These are phyloP conservation scores for Girardia tigrina DNA, from an alignment of 2,888 invertebrate species.

Conservation along the genomic window DNA sequence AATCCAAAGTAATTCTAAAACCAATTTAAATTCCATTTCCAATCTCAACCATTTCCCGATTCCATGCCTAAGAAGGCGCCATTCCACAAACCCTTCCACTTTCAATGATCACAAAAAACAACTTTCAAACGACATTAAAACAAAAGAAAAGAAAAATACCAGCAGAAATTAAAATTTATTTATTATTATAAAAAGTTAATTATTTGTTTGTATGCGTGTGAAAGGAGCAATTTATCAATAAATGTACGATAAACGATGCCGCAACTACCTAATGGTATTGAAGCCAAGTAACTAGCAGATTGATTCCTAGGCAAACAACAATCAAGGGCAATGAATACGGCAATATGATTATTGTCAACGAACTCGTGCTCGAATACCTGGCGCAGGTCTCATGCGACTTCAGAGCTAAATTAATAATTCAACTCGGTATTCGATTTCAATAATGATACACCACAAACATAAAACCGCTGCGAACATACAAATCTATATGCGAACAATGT, in stretches of 20 bases:
- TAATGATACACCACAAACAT: slow-evolving; percentile 12
- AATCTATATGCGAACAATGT: slow-evolving; percentile 18
- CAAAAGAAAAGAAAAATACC: too few species aligned
- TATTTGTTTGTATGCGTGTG: slow-evolving; percentile 5
- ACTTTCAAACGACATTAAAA: too few species aligned
- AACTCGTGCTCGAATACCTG: not conserved
- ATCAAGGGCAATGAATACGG: not conserved
- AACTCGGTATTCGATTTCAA: slow-evolving; percentile 17
- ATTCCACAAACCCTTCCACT: too few species aligned
- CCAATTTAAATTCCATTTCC: too few species aligned
- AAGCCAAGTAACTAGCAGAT: slow-evolving; percentile 13
- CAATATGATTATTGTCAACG: slow-evolving; percentile 23
- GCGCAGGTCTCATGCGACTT: not conserved
- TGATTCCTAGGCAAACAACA: slow-evolving; percentile 6
- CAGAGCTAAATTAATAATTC: slow-evolving; percentile 15
- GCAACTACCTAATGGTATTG: not conserved
- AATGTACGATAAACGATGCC: slow-evolving; percentile 23
- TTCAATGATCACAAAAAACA: too few species aligned
- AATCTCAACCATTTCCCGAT: too few species aligned
- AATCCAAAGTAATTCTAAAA: too few species aligned
- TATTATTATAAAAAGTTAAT: slow-evolving; percentile 8
- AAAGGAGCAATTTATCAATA: slow-evolving; percentile 14
- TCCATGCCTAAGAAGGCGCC: too few species aligned
- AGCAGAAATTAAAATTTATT: not conserved
- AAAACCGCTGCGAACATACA: slow-evolving; percentile 12